Percentiles rank a stretch among this genome's conserved stretches.
phyloP scores from a whole-genome alignment of 1,140 invertebrate species.

The Caenorhabditis elegans region DNA sequence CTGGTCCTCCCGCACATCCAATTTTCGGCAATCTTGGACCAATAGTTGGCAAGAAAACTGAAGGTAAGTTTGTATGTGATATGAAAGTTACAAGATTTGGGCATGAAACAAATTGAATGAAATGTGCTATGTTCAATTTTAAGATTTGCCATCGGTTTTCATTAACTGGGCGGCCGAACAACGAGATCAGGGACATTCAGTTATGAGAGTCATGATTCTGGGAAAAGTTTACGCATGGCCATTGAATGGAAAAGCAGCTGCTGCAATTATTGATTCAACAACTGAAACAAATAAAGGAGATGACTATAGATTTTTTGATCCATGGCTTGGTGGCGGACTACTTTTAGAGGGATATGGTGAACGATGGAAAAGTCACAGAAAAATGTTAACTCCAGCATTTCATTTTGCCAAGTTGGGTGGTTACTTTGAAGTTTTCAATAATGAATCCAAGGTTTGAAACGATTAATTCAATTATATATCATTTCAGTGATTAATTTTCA shows the following conservation, averaged over 20 bases:
- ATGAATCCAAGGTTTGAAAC: conserved; percentile 72
- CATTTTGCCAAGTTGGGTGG: conserved; percentile 84
- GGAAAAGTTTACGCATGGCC: background rate
- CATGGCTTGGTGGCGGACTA: conserved; percentile 43
- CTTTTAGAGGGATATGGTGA: conserved; percentile 61
- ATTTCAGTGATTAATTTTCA: conserved; percentile 49
- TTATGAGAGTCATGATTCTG: background rate
- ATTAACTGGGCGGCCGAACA: background rate
- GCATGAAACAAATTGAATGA: no score
- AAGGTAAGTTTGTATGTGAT: background rate
- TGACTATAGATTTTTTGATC: conserved; percentile 41
- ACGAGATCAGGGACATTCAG: background rate
- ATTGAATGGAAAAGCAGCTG: conserved; percentile 8
- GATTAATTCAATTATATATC: no score
- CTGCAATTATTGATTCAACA: background rate
- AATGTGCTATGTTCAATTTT: background rate
- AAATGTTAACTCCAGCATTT: conserved; percentile 86
- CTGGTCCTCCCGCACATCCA: background rate
- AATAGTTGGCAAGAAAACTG: background rate
- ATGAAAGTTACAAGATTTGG: no score
- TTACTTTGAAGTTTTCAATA: conserved; percentile 79
- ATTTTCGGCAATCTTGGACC: background rate
- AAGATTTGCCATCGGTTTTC: background rate
- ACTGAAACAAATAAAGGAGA: conserved; percentile 45
- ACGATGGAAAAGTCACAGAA: conserved; percentile 79